phyloP scores from a whole-genome alignment of 2,888 invertebrate species.

The Drosophila mayaguana region DNA sequence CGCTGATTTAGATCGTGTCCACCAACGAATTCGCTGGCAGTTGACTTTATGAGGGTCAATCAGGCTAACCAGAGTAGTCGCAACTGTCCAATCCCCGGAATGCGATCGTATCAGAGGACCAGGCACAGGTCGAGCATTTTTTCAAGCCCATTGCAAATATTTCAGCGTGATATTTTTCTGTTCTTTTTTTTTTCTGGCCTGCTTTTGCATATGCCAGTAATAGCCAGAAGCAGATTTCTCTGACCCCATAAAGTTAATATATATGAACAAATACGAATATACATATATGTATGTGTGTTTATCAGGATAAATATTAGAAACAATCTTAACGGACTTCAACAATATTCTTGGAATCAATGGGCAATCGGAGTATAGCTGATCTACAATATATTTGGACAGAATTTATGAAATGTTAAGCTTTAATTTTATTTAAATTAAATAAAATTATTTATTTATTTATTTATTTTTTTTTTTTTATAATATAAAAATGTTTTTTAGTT shows the following conservation, averaged over 20 bases:
- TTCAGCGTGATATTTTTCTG: not conserved
- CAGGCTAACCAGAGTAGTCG: conserved; percentile 52
- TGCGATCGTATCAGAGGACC: conserved; percentile 39
- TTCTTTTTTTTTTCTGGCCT: not conserved
- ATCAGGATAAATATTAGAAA: not conserved
- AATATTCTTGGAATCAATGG: too few species aligned
- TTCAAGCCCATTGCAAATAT: conserved; percentile 8
- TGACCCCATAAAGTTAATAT: not conserved
- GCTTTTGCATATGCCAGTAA: not conserved
- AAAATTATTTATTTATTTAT: too few species aligned
- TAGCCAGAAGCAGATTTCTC: conserved; percentile 1
- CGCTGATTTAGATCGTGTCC: conserved; percentile 67
- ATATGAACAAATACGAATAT: not conserved
- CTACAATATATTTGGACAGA: too few species aligned
- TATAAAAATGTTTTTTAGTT: too few species aligned
- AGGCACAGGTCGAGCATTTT: conserved; percentile 21
- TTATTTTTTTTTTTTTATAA: too few species aligned
- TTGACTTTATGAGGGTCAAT: conserved; percentile 79
- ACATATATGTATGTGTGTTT: not conserved
- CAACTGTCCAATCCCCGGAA: conserved; percentile 35
- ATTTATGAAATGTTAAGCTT: too few species aligned
- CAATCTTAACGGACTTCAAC: too few species aligned
- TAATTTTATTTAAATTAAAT: too few species aligned
- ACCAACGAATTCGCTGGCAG: conserved; percentile 44
- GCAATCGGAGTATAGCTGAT: too few species aligned